phyloP scores from a whole-genome alignment of 2,888 invertebrate species.

The Lacanobia wlatinum region DNA sequence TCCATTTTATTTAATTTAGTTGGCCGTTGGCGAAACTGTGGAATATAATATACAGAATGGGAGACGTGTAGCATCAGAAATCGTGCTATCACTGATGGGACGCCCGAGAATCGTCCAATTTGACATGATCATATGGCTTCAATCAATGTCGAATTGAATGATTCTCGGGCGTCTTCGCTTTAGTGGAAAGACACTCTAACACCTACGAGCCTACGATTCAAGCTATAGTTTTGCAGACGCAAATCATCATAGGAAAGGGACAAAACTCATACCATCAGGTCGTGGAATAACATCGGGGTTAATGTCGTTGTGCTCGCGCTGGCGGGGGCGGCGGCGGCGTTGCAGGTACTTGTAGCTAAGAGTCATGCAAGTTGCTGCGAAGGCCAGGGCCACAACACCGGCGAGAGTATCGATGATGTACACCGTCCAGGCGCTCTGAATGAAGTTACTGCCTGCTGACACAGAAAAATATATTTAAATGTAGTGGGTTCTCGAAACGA shows the following conservation, averaged over 20 bases:
- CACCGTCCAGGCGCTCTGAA: conserved; percentile 60
- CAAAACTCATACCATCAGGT: conserved; percentile 18
- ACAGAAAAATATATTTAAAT: background rate
- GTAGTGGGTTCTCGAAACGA: background rate
- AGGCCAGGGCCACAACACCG: conserved; percentile 57
- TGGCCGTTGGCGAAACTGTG: background rate
- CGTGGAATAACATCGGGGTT: background rate
- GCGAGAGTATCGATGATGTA: conserved; percentile 71
- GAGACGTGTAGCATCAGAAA: background rate
- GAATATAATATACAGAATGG: background rate
- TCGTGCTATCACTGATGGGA: no score
- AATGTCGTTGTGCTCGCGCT: background rate
- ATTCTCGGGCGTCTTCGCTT: background rate
- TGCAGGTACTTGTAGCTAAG: conserved; percentile 66
- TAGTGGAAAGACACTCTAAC: background rate
- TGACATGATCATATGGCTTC: background rate
- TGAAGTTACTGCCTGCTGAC: background rate
- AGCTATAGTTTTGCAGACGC: background rate
- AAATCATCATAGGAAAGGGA: background rate
- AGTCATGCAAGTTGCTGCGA: conserved; percentile 1
- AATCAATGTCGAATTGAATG: background rate
- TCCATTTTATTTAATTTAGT: no score
- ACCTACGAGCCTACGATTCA: background rate
- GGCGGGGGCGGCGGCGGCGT: conserved; percentile 1
- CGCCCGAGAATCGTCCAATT: no score